Percentiles rank a stretch among this genome's conserved stretches.
Conservation (phyloP, 1,140 invertebrate genomes). For the Colletes gigas region DNA sequence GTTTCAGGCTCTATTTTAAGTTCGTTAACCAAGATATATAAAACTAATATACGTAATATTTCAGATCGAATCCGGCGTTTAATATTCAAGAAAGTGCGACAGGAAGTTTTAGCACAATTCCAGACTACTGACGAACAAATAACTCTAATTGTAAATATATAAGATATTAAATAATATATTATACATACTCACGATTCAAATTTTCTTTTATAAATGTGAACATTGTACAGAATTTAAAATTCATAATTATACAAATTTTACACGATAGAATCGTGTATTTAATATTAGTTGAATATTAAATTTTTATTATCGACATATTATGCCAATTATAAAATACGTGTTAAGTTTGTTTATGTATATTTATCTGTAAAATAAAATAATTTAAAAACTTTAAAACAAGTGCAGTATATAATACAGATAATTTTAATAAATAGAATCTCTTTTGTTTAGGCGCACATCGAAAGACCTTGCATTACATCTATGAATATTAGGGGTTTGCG, state of each 20-base stretch:
- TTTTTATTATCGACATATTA: neutral
- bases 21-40: neutral
- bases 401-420: slow-evolving; percentile 19
- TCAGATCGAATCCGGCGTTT: slow-evolving; percentile 77
- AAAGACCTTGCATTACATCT: neutral
- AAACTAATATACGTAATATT: slow-evolving; percentile 60
- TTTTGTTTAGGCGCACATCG: neutral
- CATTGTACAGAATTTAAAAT: slow-evolving; percentile 13
- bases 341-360: neutral
- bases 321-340: neutral
- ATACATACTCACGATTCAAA: neutral
- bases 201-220: neutral
- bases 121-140: slow-evolving; percentile 20
- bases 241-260: neutral
- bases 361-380: slow-evolving; percentile 23
- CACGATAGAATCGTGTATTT: neutral
- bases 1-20: neutral
- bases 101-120: slow-evolving; percentile 54
- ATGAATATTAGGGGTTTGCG: no score
- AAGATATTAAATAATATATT: neutral
- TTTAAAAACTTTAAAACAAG: neutral
- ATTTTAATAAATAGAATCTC: neutral
- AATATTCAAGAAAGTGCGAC: slow-evolving; percentile 69
- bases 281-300: neutral
- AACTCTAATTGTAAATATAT: neutral